A percentile compares a stretch with the other conserved stretches of the same genome.
Evolutionary conservation across 1,140 invertebrate genomes (phyloP).

Genomic region (Bursaphelenchus mucronatus): DNA sequence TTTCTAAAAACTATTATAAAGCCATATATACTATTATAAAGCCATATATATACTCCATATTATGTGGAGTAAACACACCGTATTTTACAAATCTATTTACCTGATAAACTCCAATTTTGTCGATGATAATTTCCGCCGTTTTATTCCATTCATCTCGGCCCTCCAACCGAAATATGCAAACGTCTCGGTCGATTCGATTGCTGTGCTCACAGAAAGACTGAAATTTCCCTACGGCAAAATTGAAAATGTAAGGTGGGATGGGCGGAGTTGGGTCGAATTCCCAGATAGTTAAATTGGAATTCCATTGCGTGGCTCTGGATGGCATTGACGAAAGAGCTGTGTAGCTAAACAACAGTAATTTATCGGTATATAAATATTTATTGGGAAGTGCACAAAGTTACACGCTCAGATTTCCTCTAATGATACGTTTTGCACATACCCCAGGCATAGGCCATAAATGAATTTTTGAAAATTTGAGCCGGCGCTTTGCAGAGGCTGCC

Average conservation of each 20-base stretch:
- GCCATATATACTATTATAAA: too few relatives aligned
- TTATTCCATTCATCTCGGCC: constrained; percentile 26
- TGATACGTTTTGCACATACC: too few relatives aligned
- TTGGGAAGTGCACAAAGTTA: too few relatives aligned
- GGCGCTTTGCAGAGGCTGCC: too few relatives aligned
- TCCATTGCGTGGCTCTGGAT: constrained; percentile 10
- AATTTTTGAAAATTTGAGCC: too few relatives aligned
- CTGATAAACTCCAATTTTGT: constrained; percentile 27
- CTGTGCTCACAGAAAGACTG: constrained; percentile 12
- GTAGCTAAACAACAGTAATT: constrained; percentile 27
- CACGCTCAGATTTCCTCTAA: too few relatives aligned
- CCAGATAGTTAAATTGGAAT: constrained; percentile 35
- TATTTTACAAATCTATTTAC: constrained; percentile 12
- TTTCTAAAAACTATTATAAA: constrained; percentile 17
- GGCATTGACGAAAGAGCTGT: constrained; percentile 33
- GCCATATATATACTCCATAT: too few relatives aligned
- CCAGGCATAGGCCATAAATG: too few relatives aligned
- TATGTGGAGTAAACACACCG: too few relatives aligned
- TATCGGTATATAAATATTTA: constrained; percentile 2
- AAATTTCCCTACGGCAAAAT: constrained; percentile 38
- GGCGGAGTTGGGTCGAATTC: constrained; percentile 35
- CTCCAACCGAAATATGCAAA: constrained; percentile 40
- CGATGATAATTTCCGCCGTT: constrained; percentile 32
- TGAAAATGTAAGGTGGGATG: constrained; percentile 45
- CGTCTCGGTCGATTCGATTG: constrained; percentile 13